phyloP scores from a whole-genome alignment of 2,797 vertebrate genomes.

The Pseudomugil gertrudae region DNA sequence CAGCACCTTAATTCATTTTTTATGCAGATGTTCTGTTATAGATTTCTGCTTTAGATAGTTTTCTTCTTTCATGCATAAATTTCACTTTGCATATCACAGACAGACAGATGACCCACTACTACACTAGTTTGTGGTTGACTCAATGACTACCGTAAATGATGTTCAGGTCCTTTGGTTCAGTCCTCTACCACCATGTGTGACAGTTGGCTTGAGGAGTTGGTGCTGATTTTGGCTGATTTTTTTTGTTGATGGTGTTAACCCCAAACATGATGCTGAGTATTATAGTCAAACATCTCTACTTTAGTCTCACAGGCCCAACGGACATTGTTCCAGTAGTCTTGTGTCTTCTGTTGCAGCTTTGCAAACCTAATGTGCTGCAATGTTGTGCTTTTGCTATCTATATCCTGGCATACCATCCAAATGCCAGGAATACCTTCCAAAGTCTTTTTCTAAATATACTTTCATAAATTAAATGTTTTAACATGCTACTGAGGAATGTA shows the following conservation, averaged over 20 bases:
- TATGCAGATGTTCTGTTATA: background rate
- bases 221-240: too few relatives aligned
- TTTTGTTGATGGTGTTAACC: too few relatives aligned
- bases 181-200: too few relatives aligned
- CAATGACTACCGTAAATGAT: too few relatives aligned
- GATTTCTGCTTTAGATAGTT: background rate
- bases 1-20: background rate
- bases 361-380: background rate
- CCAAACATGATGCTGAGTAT: too few relatives aligned
- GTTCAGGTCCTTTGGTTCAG: too few relatives aligned
- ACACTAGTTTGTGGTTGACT: background rate
- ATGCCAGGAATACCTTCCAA: background rate
- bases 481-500: too few relatives aligned
- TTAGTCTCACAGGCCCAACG: background rate
- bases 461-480: background rate
- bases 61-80: background rate
- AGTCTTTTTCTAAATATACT: background rate
- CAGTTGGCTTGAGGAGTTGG: too few relatives aligned
- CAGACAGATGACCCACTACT: background rate
- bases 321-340: background rate
- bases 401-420: too few relatives aligned
- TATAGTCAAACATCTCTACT: too few relatives aligned
- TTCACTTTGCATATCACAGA: background rate
- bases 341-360: background rate
- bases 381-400: background rate